Percentiles rank a stretch among this genome's conserved stretches.
Conservation (phyloP, 2,797 vertebrate genomes). For the Tinamus major region DNA sequence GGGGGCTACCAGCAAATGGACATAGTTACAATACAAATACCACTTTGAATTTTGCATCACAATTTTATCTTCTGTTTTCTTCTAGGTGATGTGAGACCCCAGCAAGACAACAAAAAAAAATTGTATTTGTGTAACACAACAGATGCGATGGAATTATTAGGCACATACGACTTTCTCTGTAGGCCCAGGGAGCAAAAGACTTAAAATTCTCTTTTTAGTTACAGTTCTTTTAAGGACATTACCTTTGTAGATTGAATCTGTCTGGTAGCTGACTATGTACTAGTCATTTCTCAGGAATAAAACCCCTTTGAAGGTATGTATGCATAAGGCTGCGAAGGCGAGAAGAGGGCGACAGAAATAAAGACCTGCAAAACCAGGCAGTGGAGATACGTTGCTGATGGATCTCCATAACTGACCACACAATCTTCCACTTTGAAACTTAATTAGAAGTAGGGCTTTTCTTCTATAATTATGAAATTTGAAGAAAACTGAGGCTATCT, state of each 20-base stretch:
- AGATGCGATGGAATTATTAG: neutral
- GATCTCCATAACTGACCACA: neutral
- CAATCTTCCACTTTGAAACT: conserved; percentile 1
- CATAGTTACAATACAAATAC: neutral
- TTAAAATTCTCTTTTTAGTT: neutral
- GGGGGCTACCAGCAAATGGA: conserved; percentile 29
- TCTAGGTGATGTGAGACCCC: neutral
- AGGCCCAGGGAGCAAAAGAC: neutral
- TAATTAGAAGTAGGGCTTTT: neutral
- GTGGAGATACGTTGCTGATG: neutral
- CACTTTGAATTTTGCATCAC: neutral
- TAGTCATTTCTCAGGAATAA: neutral
- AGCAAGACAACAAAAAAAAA: neutral
- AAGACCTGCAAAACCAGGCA: neutral
- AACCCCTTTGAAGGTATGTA: neutral
- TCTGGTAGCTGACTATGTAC: neutral
- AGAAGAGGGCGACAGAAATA: neutral
- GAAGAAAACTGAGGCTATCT: neutral
- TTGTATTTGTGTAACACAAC: neutral
- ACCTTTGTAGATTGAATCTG: neutral
- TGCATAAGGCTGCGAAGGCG: neutral
- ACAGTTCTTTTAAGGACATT: neutral
- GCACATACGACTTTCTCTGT: neutral
- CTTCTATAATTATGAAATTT: neutral
- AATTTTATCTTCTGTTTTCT: conserved; percentile 1